A percentile compares a stretch with the other conserved stretches of the same genome.
Conservation (phyloP, 2,888 invertebrate species). For the Tetanocera ferruginea region DNA sequence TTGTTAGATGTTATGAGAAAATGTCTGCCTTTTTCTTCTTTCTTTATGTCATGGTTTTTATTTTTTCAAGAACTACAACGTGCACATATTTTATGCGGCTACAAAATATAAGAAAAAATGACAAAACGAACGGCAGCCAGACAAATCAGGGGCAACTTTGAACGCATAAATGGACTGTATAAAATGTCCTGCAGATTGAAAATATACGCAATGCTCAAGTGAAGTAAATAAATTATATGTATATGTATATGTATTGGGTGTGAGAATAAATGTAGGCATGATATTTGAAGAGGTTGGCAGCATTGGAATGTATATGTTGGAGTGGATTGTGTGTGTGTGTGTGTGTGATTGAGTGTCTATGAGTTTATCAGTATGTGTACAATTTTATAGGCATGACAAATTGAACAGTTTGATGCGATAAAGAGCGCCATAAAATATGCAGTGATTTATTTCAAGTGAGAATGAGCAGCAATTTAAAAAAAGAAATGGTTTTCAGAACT, state of each 20-base stretch:
- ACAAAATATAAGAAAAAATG: too few species aligned
- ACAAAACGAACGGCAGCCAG: neutral
- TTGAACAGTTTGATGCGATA: neutral
- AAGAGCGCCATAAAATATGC: neutral
- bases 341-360: neutral
- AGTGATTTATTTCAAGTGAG: neutral
- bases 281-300: too few species aligned
- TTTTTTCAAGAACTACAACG: neutral
- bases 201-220: neutral
- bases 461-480: neutral
- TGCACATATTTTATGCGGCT: neutral
- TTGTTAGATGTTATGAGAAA: too few species aligned
- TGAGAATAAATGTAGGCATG: neutral
- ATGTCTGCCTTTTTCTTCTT: neutral
- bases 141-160: neutral
- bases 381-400: neutral
- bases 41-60: neutral
- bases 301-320: too few species aligned
- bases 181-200: neutral
- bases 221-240: neutral
- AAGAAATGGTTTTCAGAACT: neutral
- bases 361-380: neutral
- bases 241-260: neutral
- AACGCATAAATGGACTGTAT: neutral
- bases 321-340: too few species aligned